Percentiles rank a stretch among this genome's conserved stretches.
Evolutionary conservation across 2,113 vertebrate species (phyloP).

Genomic region (Pygoscelis antarcticus): DNA sequence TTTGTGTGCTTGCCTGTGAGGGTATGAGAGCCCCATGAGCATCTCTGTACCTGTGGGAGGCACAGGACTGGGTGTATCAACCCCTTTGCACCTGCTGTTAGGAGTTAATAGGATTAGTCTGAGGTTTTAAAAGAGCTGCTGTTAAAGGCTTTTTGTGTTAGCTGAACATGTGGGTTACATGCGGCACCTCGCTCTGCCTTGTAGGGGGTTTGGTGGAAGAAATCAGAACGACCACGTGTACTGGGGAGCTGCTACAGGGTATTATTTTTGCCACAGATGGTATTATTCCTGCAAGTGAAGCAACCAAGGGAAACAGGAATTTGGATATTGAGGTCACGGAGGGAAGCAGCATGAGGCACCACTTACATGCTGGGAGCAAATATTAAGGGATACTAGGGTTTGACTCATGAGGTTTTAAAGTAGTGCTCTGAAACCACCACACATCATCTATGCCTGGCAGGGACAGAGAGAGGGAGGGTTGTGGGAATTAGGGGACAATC

Average conservation of each 20-base stretch:
- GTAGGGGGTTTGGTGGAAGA: not conserved
- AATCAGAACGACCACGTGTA: not conserved
- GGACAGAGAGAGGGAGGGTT: not conserved
- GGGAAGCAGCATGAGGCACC: conserved; percentile 24
- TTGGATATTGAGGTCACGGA: conserved; percentile 54
- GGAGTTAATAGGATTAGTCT: conserved; percentile 39
- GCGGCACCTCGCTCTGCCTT: not conserved
- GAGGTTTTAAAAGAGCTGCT: conserved; percentile 17
- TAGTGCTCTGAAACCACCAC: conserved; percentile 23
- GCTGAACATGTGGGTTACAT: not conserved
- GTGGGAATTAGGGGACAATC: not conserved
- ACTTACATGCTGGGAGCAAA: conserved; percentile 51
- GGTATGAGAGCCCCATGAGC: not conserved
- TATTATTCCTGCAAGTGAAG: conserved; percentile 37
- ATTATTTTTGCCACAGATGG: conserved; percentile 36
- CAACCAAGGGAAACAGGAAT: conserved; percentile 37
- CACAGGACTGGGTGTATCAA: not conserved
- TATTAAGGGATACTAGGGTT: conserved; percentile 48
- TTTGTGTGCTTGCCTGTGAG: not conserved
- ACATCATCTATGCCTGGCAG: conserved; percentile 4
- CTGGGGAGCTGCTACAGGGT: not conserved
- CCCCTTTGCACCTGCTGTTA: not conserved
- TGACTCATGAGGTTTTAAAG: conserved; percentile 31
- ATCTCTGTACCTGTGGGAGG: not conserved
- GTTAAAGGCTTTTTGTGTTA: conserved; percentile 21